Evolutionary conservation across 2,888 invertebrate genomes (phyloP), one percentile per base, ranked within the genome.

Genomic region (Drosophila neotestacea): DNA sequence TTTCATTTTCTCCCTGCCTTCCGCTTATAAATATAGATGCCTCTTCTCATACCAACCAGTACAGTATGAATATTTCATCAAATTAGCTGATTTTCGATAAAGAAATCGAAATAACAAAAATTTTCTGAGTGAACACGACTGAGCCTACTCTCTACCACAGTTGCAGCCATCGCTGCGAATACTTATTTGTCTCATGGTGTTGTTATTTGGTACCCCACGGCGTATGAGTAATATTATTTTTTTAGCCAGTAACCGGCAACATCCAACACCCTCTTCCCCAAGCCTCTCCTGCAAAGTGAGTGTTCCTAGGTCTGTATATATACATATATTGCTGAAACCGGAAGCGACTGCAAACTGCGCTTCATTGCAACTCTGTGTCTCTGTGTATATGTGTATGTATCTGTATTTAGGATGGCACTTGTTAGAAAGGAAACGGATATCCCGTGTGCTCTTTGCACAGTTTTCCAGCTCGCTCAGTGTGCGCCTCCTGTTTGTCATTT

Each of bases 361-460:
- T 88, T 83, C 85, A 86, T 73, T 84, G 87, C 85, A 85, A 75
- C 61, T 47, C 59, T 70, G 61, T 44, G 39, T 42, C 4, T 48
- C 11, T 42, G 52, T 34, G 28, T 27, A 4, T 32, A 55, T 68
- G 56, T 66, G 54, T 71, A 39, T 56, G 52, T 65, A 54, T 46
- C 30, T 59, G 48, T 61, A 62, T 60, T 46, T 47, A 10, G 73
- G 71, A 65, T 70, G 67, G 73, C 79, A 89, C 88, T 86, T 86
- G 83, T 75, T 79, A 74, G 63, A 78, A 72, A 89, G 83, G 85
- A 87, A 89, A 74, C 87, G 89, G 87, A 89, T 81, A 81, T 87
- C 71, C 85, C 73, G 76, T 85, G 80, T 76, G 81, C 89, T 78
- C 85, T 79, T 64, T 74, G 81, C 88, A 68, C 71, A 81, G 78